Percentiles rank a stretch among this genome's conserved stretches.
Evolutionary conservation across 2,113 vertebrate species (phyloP).

Genomic region (Lepus timidus): DNA sequence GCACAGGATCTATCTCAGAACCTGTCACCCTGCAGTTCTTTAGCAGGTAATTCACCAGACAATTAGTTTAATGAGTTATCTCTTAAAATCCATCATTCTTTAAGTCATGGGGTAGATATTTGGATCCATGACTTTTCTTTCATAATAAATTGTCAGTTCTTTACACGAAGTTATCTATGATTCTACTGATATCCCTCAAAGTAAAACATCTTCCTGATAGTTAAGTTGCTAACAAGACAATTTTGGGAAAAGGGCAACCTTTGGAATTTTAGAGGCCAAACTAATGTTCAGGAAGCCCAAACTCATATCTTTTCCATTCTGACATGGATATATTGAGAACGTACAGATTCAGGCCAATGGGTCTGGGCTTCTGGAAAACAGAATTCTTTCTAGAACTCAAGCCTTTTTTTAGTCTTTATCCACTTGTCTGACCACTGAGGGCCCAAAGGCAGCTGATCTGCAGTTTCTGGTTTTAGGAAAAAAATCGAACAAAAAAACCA

Average conservation of each 20-base stretch:
- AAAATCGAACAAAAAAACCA: not conserved
- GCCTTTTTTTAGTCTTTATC: not conserved
- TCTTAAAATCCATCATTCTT: not conserved
- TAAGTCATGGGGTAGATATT: not conserved
- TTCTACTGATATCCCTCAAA: not conserved
- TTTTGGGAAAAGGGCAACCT: not conserved
- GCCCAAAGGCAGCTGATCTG: not conserved
- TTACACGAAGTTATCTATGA: not conserved
- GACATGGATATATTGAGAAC: not conserved
- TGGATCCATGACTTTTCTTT: not conserved
- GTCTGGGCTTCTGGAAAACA: not conserved
- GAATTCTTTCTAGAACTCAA: not conserved
- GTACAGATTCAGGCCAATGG: not conserved
- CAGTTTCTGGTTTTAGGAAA: not conserved
- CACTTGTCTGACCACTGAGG: not conserved
- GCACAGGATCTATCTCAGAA: not conserved
- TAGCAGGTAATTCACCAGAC: not conserved
- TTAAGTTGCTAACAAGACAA: not conserved
- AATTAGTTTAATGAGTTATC: not conserved
- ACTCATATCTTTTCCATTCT: not conserved
- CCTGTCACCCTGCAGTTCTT: not conserved
- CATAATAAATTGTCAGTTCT: not conserved
- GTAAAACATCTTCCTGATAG: not conserved
- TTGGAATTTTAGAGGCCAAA: not conserved
- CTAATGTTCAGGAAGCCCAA: not conserved